phyloP scores from a whole-genome alignment of 2,797 vertebrate genomes.

The Gymnoscopelus braueri region DNA sequence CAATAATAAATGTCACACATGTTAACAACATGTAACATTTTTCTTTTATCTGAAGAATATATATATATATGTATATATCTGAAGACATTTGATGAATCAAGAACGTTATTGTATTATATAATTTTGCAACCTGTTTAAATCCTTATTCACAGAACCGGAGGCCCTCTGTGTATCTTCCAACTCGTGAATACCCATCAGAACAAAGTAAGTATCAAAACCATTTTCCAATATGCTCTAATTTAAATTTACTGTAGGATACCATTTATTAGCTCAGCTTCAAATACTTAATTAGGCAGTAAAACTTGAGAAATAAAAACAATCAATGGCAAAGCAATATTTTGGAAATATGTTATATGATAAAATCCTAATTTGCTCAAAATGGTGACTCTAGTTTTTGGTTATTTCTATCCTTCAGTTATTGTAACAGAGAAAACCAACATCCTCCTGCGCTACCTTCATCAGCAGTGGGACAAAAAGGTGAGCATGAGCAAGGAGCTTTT shows the following conservation, averaged over 20 bases:
- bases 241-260: not conserved
- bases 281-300: not conserved
- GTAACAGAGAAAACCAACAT: constrained; percentile 99
- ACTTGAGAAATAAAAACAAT: not conserved
- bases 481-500: constrained; percentile 6
- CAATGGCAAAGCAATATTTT: not conserved
- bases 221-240: too few relatives aligned
- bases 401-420: constrained; percentile 84
- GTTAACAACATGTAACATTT: too few relatives aligned
- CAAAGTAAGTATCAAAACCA: constrained; percentile 87
- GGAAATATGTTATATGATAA: not conserved
- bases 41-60: too few relatives aligned
- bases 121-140: constrained; percentile 8
- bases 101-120: not conserved
- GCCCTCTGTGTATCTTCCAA: constrained; percentile 96
- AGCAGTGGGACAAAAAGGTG: constrained; percentile 99
- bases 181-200: constrained; percentile 95
- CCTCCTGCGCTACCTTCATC: constrained; percentile 95
- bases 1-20: too few relatives aligned
- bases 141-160: constrained; percentile 87
- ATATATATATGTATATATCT: too few relatives aligned
- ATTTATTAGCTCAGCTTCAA: not conserved
- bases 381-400: constrained; percentile 7
- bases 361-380: not conserved
- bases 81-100: not conserved